Percentiles rank a stretch among this genome's conserved stretches.
Conservation (phyloP, 2,888 invertebrate species). For the Cheilosia impressa region DNA sequence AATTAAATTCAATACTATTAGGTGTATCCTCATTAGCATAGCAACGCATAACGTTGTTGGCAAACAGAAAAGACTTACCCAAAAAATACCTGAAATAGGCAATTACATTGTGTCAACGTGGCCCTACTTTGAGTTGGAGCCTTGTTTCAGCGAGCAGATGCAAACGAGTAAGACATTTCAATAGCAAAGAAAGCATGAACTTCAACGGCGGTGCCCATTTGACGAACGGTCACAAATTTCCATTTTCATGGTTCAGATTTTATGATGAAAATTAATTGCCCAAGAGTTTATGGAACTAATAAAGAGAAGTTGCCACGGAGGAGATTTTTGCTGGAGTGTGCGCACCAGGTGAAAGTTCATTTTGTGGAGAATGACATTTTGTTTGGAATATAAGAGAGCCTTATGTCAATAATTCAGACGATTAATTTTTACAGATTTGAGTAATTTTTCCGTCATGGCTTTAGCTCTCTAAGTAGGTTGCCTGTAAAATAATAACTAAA, state of each 20-base stretch:
- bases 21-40: slow-evolving; percentile 1
- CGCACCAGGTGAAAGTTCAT: slow-evolving; percentile 4
- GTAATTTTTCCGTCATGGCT: not conserved
- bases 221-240: slow-evolving; percentile 28
- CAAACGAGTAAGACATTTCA: not conserved
- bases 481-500: too few relatives aligned
- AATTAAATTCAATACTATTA: slow-evolving; percentile 8
- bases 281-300: not conserved
- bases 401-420: not conserved
- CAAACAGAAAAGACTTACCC: not conserved
- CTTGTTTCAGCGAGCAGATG: not conserved
- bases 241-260: slow-evolving; percentile 15
- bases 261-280: not conserved
- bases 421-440: not conserved
- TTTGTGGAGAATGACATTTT: not conserved
- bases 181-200: slow-evolving; percentile 2
- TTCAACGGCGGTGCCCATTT: slow-evolving; percentile 20
- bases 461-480: too few relatives aligned
- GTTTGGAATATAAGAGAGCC: not conserved
- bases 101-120: slow-evolving; percentile 16
- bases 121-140: not conserved
- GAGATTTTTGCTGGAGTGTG: slow-evolving; percentile 10
- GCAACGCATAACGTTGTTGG: not conserved
- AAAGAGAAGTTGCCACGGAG: slow-evolving; percentile 18
- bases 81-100: not conserved